Percentiles rank a stretch among this genome's conserved stretches.
Conservation (phyloP, 2,113 vertebrate genomes). For the Oenanthe melanoleuca region DNA sequence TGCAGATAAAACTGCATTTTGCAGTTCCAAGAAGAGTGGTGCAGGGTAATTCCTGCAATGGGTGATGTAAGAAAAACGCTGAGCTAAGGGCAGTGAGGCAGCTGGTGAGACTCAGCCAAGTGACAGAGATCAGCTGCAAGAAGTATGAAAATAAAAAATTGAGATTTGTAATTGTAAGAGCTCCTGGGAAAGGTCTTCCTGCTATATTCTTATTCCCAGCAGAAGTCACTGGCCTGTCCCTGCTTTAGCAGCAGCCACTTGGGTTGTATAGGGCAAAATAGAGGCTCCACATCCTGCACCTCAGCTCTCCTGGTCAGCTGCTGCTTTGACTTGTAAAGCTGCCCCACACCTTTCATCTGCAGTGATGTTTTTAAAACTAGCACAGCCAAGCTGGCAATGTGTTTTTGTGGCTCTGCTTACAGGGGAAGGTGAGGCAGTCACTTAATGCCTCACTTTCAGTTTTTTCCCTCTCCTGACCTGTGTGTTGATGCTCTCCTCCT, state of each 20-base stretch:
- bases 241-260: neutral
- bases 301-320: neutral
- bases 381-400: neutral
- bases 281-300: neutral
- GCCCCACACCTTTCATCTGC: neutral
- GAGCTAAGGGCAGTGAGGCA: neutral
- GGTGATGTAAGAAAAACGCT: neutral
- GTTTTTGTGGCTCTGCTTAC: neutral
- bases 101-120: neutral
- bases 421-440: neutral
- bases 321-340: neutral
- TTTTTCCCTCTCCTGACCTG: neutral
- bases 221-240: neutral
- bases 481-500: neutral
- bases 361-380: neutral
- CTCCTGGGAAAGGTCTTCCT: neutral
- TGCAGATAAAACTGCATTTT: neutral
- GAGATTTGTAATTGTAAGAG: neutral
- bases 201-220: neutral
- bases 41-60: neutral
- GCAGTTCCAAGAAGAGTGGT: neutral
- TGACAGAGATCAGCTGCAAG: neutral
- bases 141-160: neutral
- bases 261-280: accelerated
- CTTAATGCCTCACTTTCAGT: neutral